Evolutionary conservation across 1,140 invertebrate genomes (phyloP).

Genomic region (Vanessa tameamea): DNA sequence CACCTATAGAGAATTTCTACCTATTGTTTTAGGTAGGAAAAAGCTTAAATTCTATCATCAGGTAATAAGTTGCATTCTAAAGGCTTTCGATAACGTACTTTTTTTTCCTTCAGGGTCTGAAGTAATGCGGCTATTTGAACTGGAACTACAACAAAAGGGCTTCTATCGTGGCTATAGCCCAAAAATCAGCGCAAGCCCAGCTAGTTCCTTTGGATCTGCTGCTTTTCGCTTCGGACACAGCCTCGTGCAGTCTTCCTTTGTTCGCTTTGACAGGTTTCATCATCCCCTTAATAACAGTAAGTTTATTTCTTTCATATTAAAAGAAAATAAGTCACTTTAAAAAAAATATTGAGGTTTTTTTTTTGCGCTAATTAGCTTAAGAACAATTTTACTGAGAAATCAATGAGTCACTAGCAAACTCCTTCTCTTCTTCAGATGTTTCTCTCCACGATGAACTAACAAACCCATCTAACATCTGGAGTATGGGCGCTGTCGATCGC

Average conservation of each 20-base stretch:
- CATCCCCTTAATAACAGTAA: constrained; percentile 85
- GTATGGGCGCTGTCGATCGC: constrained; percentile 89
- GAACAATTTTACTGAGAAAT: neutral
- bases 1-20: constrained; percentile 93
- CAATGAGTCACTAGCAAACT: neutral
- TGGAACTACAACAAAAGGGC: constrained; percentile 83
- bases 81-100: neutral
- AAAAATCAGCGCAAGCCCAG: constrained; percentile 90
- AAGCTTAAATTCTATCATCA: neutral
- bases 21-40: constrained; percentile 87
- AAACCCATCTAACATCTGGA: constrained; percentile 84
- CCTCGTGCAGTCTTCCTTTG: constrained; percentile 89
- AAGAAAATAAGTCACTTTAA: neutral
- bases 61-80: neutral
- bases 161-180: constrained; percentile 89
- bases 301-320: constrained; percentile 34
- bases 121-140: constrained; percentile 86
- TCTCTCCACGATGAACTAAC: constrained; percentile 88
- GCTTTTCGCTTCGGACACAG: constrained; percentile 98
- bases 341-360: too few relatives aligned
- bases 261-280: constrained; percentile 84
- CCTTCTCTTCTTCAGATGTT: constrained; percentile 82
- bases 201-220: constrained; percentile 96
- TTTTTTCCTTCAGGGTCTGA: constrained; percentile 79
- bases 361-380: too few relatives aligned